Conservation (phyloP, 1,140 invertebrate genomes). For the Andrena cerasifolii region DNA sequence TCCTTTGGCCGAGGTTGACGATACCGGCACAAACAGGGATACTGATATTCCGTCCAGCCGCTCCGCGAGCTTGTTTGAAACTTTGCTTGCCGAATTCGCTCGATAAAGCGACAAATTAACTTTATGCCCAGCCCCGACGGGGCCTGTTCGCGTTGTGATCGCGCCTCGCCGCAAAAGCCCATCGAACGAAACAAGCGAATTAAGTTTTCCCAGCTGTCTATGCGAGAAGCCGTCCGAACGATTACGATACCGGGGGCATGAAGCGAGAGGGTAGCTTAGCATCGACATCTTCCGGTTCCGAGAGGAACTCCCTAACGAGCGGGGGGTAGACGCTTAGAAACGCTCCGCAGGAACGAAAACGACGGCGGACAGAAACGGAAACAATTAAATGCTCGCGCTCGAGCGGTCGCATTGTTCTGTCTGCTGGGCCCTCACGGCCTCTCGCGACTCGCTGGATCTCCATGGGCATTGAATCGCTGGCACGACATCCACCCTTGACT, state of each 20-base stretch:
- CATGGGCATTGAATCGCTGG: constrained; percentile 33
- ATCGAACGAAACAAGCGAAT: constrained; percentile 55
- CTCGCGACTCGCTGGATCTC: constrained; percentile 33
- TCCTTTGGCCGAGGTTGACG: too few species aligned
- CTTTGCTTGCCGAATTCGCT: too few species aligned
- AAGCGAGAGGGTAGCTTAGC: constrained; percentile 46
- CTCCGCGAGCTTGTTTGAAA: too few species aligned
- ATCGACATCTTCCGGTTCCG: constrained; percentile 66
- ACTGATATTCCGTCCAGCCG: too few species aligned
- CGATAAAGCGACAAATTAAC: too few species aligned
- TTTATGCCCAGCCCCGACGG: background rate
- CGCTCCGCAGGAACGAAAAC: constrained; percentile 63
- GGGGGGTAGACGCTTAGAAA: constrained; percentile 60
- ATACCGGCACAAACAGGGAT: too few species aligned
- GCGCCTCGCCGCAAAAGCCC: constrained; percentile 28
- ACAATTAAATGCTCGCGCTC: constrained; percentile 68
- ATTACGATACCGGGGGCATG: constrained; percentile 3
- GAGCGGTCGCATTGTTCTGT: constrained; percentile 64
- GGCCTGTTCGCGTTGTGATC: constrained; percentile 29
- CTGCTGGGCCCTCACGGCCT: background rate
- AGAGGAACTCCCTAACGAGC: constrained; percentile 68
- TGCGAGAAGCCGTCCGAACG: constrained; percentile 11
- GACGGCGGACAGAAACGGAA: constrained; percentile 66
- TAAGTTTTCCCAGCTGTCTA: constrained; percentile 48
- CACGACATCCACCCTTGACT: constrained; percentile 30